Evolutionary conservation across 2,797 vertebrate genomes (phyloP).

Genomic region (Lepilemur septentrionalis): DNA sequence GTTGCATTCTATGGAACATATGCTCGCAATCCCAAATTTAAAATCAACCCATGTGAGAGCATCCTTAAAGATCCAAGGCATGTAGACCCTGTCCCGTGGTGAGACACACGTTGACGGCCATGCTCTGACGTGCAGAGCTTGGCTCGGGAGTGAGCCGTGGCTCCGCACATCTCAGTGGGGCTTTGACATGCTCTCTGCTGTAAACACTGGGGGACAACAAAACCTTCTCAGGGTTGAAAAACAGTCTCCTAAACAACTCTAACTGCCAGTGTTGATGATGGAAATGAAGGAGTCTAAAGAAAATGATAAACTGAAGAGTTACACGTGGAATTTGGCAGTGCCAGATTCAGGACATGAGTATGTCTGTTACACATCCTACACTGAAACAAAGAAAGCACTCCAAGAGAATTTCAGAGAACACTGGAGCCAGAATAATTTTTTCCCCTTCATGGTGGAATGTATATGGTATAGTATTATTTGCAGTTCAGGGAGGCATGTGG

Average conservation of each 20-base stretch:
- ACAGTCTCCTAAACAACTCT: background rate
- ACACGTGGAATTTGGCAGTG: background rate
- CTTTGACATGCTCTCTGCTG: background rate
- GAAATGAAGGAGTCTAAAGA: background rate
- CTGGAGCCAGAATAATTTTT: background rate
- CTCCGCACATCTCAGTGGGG: background rate
- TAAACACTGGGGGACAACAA: background rate
- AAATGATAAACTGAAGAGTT: background rate
- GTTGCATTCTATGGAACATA: background rate
- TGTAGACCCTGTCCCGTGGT: background rate
- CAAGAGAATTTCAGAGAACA: background rate
- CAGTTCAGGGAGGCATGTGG: background rate
- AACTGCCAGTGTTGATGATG: background rate
- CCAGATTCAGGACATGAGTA: background rate
- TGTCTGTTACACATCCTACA: background rate
- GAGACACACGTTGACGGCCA: accelerated
- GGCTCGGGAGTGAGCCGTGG: background rate
- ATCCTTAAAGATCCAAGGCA: background rate
- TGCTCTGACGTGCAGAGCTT: too few relatives aligned
- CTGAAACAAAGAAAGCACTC: background rate
- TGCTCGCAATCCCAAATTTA: background rate
- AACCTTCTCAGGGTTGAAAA: background rate
- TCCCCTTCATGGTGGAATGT: background rate
- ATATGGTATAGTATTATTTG: background rate
- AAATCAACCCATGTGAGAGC: background rate